These are phyloP conservation scores for Pseudotriccus pelzelni DNA, from an alignment of 2,797 vertebrate genomes.

Conservation along the genomic window DNA sequence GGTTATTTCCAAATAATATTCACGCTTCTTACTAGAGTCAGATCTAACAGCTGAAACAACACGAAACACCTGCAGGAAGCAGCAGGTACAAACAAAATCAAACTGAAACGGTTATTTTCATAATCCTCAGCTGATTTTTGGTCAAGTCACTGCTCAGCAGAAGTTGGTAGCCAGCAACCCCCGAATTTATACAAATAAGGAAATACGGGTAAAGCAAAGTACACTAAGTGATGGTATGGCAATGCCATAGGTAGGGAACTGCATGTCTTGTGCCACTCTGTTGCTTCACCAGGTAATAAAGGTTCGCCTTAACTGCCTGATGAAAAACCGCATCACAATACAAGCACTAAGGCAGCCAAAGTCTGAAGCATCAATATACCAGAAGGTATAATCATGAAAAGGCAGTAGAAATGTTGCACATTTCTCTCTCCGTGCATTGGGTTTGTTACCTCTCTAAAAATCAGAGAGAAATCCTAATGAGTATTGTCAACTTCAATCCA, in stretches of 20 bases:
- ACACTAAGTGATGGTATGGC: not conserved
- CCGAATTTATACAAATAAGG: not conserved
- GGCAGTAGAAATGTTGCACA: not conserved
- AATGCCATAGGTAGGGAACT: not conserved
- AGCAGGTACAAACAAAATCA: not conserved
- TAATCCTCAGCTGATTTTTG: not conserved
- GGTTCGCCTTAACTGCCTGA: not conserved
- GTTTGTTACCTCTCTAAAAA: not conserved
- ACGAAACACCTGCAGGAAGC: not conserved
- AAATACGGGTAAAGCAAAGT: not conserved
- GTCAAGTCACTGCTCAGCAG: not conserved
- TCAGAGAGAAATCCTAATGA: not conserved
- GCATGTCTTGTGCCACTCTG: not conserved
- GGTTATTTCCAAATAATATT: not conserved
- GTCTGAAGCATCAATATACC: not conserved
- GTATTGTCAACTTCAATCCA: not conserved
- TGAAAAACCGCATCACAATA: not conserved
- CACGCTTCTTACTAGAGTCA: not conserved
- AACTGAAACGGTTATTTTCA: not conserved
- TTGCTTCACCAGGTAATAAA: not conserved
- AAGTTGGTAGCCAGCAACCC: not conserved
- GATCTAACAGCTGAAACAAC: not conserved
- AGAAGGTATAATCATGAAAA: not conserved
- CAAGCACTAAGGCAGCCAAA: not conserved
- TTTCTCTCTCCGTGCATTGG: not conserved